These are phyloP conservation scores for Tenthredo amoena DNA, from an alignment of 2,888 invertebrate genomes.

Conservation along the genomic window DNA sequence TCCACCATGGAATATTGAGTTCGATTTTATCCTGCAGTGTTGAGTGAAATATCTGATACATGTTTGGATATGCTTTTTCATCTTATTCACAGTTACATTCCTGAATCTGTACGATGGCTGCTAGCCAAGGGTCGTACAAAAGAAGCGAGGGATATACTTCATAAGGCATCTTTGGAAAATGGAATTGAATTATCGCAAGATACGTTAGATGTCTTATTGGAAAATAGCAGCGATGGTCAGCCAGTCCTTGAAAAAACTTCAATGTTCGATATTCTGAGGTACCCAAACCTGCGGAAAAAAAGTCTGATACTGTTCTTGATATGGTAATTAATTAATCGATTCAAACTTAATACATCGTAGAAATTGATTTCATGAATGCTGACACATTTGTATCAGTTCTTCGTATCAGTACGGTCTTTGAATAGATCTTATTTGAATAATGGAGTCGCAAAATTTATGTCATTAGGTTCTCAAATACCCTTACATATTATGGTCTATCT, in stretches of 20 bases:
- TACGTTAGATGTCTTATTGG: conserved; percentile 80
- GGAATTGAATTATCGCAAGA: conserved; percentile 81
- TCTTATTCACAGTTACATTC: conserved; percentile 81
- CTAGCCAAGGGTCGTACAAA: conserved; percentile 83
- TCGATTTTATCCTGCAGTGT: background rate
- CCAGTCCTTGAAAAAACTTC: conserved; percentile 77
- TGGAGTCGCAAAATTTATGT: conserved; percentile 13
- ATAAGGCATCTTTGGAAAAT: conserved; percentile 84
- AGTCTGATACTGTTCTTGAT: conserved; percentile 86
- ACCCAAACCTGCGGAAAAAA: conserved; percentile 83
- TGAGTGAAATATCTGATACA: no score
- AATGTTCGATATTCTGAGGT: conserved; percentile 82
- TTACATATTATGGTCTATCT: conserved; percentile 88
- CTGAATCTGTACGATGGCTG: conserved; percentile 88
- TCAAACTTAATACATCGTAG: background rate
- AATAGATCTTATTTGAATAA: background rate
- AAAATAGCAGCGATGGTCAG: conserved; percentile 74
- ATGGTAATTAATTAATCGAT: conserved; percentile 80
- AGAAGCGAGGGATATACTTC: conserved; percentile 83
- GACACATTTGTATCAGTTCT: background rate
- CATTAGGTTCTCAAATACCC: conserved; percentile 85
- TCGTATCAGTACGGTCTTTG: background rate
- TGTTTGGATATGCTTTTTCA: background rate
- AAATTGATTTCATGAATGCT: background rate
- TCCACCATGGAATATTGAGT: background rate